Base-by-base conservation (phyloP, 92 coral and sea anemone species). In the Paragorgia papillata region DNA sequence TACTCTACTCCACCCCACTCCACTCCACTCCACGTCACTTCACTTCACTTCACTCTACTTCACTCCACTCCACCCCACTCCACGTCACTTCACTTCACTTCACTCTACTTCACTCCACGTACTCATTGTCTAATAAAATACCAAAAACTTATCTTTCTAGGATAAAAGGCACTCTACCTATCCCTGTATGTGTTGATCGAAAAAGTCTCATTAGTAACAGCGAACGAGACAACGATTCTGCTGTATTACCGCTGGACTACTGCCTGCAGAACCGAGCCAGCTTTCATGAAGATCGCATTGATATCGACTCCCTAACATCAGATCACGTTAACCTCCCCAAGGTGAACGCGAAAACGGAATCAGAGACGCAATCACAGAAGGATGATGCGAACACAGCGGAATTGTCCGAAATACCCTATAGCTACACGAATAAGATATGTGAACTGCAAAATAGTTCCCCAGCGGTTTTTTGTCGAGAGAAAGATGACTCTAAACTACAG, bases 121-220 rank as follows among this genome's bases (percentile, higher is more conserved):
- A 4, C 43, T 37, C 43, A n/a, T n/a, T n/a, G n/a, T n/a, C n/a
- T n/a, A n/a, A n/a, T n/a, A n/a, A n/a, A n/a, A n/a, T n/a, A n/a
- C n/a, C n/a, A n/a, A n/a, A n/a, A n/a, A n/a, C n/a, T n/a, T n/a
- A n/a, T n/a, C n/a, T 15, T 27, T 48, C 7, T 51, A 71, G 78
- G 78, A 55, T 71, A 19, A 71, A 71, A 22, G 64, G 64, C 0
- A 51, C 64, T 33, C 59, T 68, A 28, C 64, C 78, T 4, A 51
- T 55, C 22, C 62, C 78, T 31, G 78, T 71, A 6, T 71, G 64
- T 54, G 64, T 71, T 31, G 78, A 71, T 26, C n/a, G 78, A 51
- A 53, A 32, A 26, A 71, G 64, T 22, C n/a, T n/a, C n/a, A 29
- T 54, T 15, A 17, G n/a, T 3, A 3, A 28, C 21, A n/a, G 62